Conservation (phyloP, 2,113 vertebrate species). For the Thryonomys swinderianus region DNA sequence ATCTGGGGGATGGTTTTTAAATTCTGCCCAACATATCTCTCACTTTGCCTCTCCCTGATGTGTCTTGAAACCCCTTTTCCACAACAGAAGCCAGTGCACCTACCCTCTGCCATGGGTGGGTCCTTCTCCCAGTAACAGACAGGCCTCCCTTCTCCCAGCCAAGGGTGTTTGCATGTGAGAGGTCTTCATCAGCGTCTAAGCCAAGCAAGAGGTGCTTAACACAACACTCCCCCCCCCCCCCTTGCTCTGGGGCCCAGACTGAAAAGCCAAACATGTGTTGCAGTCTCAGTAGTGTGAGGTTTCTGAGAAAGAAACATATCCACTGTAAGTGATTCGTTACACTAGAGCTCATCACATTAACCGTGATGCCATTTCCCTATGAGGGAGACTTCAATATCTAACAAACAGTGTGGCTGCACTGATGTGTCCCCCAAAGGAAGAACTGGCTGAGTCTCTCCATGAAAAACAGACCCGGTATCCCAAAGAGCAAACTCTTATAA, state of each 20-base stretch:
- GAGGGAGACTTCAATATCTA: slow-evolving; percentile 30
- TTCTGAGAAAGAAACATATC: slow-evolving; percentile 15
- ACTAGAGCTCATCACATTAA: slow-evolving; percentile 30
- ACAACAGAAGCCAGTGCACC: not conserved
- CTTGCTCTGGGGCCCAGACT: not conserved
- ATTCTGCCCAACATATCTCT: not conserved
- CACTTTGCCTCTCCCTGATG: not conserved
- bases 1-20: not conserved
- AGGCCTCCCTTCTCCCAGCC: not conserved
- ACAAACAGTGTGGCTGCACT: not conserved
- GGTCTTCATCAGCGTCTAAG: not conserved
- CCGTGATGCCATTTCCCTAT: not conserved
- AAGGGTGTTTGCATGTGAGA: not conserved
- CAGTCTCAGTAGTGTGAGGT: not conserved
- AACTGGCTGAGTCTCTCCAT: not conserved
- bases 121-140: not conserved
- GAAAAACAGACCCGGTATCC: not conserved
- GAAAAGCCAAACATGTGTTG: not conserved
- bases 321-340: not conserved
- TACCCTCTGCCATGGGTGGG: not conserved
- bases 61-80: not conserved
- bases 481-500: slow-evolving; percentile 6
- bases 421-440: not conserved
- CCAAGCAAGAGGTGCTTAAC: not conserved
- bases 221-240: not conserved